Percentiles rank a stretch among this genome's conserved stretches.
These are phyloP conservation scores for Todus mexicanus DNA, from an alignment of 2,797 vertebrate species.

Conservation along the genomic window DNA sequence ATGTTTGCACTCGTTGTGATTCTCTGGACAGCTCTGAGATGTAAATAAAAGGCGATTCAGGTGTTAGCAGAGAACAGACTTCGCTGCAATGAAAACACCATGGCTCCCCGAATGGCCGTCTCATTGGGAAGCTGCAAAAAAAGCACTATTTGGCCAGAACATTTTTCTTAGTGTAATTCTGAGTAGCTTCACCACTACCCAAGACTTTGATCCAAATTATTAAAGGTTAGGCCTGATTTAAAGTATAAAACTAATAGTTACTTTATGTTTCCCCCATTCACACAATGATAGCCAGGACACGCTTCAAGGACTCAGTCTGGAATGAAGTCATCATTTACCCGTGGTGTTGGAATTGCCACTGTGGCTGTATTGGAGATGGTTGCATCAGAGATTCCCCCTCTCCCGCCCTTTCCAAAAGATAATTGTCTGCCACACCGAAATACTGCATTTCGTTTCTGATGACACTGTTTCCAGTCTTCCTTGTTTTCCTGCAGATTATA, in stretches of 20 bases:
- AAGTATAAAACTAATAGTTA: neutral
- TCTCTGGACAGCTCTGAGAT: neutral
- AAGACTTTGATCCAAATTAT: neutral
- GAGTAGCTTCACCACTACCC: neutral
- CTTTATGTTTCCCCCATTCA: neutral
- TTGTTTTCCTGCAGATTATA: neutral
- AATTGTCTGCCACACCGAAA: accelerated
- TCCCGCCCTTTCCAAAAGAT: neutral
- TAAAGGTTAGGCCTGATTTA: neutral
- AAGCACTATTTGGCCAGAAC: neutral
- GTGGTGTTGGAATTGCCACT: neutral
- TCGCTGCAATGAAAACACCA: neutral
- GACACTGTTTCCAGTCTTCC: neutral
- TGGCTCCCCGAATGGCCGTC: neutral
- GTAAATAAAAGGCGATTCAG: neutral
- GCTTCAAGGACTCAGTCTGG: neutral
- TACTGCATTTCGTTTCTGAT: neutral
- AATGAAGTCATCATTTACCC: neutral
- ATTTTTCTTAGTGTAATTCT: neutral
- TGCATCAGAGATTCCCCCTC: neutral
- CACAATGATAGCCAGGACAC: neutral
- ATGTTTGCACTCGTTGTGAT: neutral
- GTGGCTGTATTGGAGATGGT: neutral
- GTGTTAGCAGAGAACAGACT: neutral
- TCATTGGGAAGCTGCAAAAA: neutral